Conservation (phyloP, 2,113 vertebrate genomes). For the Pyxicephalus adspersus region DNA sequence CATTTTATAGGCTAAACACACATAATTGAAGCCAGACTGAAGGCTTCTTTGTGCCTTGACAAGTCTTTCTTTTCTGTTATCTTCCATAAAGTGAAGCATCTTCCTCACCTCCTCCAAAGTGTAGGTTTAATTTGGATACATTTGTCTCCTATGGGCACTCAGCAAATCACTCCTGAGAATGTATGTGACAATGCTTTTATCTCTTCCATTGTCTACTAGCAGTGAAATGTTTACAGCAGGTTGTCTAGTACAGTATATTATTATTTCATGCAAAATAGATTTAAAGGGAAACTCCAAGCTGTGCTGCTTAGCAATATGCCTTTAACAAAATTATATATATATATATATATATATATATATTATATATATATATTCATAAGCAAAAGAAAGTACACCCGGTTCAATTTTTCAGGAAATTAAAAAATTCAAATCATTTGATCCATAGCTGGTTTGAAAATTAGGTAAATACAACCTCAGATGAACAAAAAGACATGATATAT, state of each 20-base stretch:
- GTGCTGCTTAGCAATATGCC: too few species aligned
- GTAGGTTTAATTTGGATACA: constrained; percentile 41
- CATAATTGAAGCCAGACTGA: constrained; percentile 19
- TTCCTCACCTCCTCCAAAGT: constrained; percentile 34
- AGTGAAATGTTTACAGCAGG: constrained; percentile 23
- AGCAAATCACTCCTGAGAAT: constrained; percentile 5
- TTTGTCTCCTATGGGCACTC: constrained; percentile 26
- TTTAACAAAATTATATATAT: too few species aligned
- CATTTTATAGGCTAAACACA: constrained; percentile 14
- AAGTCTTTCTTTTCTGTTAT: constrained; percentile 17
- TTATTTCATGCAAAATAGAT: too few species aligned
- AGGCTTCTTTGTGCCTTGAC: constrained; percentile 35
- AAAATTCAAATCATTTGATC: too few species aligned
- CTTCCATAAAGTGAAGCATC: constrained; percentile 26
- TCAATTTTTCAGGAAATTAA: too few species aligned
- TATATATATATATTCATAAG: too few species aligned
- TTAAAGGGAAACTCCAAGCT: too few species aligned
- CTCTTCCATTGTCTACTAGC: constrained; percentile 21
- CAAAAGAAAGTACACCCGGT: too few species aligned
- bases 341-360: too few species aligned
- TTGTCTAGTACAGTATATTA: background rate
- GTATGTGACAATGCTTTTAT: constrained; percentile 43
- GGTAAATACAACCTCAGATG: too few species aligned
- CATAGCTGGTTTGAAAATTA: too few species aligned
- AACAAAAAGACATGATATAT: too few species aligned